Evolutionary conservation across 1,140 invertebrate genomes (phyloP).

Genomic region (Brachionus rubens): DNA sequence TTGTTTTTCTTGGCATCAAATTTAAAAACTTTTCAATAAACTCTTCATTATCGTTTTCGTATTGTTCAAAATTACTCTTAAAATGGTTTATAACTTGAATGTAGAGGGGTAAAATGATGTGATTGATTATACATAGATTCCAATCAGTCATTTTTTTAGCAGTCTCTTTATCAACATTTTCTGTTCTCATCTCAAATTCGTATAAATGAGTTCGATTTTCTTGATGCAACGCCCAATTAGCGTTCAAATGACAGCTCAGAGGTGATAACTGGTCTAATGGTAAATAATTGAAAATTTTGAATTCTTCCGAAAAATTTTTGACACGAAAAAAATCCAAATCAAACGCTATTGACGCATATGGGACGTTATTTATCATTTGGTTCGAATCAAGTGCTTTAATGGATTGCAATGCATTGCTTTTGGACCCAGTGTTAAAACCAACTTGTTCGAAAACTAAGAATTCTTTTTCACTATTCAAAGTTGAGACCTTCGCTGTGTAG

Average conservation of each 20-base stretch:
- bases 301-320: neutral
- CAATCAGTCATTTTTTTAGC: neutral
- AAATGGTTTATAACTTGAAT: neutral
- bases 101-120: constrained; percentile 6
- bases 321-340: neutral
- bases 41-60: neutral
- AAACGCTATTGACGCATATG: neutral
- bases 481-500: neutral
- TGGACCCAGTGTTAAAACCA: constrained; percentile 36
- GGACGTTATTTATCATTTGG: neutral
- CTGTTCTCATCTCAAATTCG: neutral
- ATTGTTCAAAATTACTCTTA: too few species aligned
- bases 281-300: neutral
- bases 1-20: neutral
- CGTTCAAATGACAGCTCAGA: constrained; percentile 7
- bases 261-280: constrained; percentile 10
- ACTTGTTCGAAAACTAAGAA: neutral
- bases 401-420: too few species aligned
- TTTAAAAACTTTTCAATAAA: neutral
- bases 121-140: constrained; percentile 11
- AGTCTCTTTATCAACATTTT: constrained; percentile 17
- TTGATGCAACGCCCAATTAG: constrained; percentile 1
- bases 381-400: too few species aligned
- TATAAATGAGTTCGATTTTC: constrained; percentile 29
- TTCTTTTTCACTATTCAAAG: neutral